These are phyloP conservation scores for Parazoanthus atlanticus DNA, from an alignment of 92 coral and sea anemone species.

Conservation along the genomic window DNA sequence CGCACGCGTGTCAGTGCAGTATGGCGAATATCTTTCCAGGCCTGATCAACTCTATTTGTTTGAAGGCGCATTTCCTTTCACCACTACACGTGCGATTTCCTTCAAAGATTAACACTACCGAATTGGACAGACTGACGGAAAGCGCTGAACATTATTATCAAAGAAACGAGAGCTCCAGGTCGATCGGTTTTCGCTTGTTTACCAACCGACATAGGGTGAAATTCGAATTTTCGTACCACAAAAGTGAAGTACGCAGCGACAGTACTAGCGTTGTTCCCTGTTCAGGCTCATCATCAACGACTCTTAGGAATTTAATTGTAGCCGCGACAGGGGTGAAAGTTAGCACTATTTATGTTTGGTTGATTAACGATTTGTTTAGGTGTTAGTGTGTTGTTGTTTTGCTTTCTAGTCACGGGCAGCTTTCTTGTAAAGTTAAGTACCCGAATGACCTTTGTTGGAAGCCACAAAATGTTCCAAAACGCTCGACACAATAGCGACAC, in stretches of 20 bases:
- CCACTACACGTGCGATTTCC: conserved; percentile 1
- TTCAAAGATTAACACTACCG: conserved; percentile 2
- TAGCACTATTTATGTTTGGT: conserved; percentile 22
- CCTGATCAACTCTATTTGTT: conserved; percentile 3
- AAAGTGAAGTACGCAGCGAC: background rate
- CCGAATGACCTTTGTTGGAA: conserved; percentile 34
- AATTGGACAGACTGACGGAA: background rate
- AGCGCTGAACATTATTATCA: background rate
- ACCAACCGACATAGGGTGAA: background rate
- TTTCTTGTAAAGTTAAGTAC: conserved; percentile 25
- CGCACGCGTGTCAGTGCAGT: background rate
- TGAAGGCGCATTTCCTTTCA: conserved; percentile 13
- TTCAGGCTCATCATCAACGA: background rate
- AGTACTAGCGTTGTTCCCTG: background rate
- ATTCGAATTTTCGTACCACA: background rate
- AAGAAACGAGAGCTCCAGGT: background rate
- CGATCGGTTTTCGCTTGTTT: background rate
- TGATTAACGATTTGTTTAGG: conserved; percentile 43
- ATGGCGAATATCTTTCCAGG: conserved; percentile 8
- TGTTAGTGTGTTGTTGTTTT: conserved; percentile 24
- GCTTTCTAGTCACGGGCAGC: conserved; percentile 30
- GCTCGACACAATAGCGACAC: conserved; percentile 4
- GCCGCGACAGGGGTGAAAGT: conserved; percentile 6
- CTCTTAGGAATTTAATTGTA: background rate
- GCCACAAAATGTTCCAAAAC: conserved; percentile 24